Evolutionary conservation across 2,113 vertebrate species (phyloP).

Genomic region (Heteronetta atricapilla): DNA sequence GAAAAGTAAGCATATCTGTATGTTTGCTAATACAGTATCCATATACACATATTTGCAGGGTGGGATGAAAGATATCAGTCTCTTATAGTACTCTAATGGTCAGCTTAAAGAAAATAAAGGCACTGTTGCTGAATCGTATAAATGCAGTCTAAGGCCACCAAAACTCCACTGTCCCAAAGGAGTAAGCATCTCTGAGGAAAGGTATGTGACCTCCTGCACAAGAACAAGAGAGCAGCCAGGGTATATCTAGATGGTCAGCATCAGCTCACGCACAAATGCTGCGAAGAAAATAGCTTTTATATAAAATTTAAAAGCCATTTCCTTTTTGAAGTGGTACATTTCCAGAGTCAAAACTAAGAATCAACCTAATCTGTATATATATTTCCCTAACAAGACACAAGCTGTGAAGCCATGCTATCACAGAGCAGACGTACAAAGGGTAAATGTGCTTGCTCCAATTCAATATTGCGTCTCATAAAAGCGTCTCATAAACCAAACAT

Average conservation of each 20-base stretch:
- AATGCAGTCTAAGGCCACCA: neutral
- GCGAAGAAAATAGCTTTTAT: neutral
- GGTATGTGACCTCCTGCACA: neutral
- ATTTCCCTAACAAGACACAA: neutral
- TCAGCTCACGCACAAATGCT: neutral
- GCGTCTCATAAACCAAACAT: neutral
- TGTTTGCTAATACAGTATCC: neutral
- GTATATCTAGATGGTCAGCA: neutral
- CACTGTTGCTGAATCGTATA: neutral
- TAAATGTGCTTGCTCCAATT: neutral
- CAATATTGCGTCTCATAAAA: neutral
- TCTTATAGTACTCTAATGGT: neutral
- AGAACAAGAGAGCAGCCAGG: neutral
- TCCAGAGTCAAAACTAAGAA: neutral
- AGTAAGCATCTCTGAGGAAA: neutral
- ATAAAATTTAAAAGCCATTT: neutral
- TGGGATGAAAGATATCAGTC: neutral
- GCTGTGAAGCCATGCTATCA: neutral
- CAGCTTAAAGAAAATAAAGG: neutral
- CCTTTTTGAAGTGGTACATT: neutral
- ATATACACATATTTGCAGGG: neutral
- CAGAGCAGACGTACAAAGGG: neutral
- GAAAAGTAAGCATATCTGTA: neutral
- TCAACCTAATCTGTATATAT: neutral
- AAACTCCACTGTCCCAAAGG: neutral